Evolutionary conservation across 2,888 invertebrate species (phyloP).

Genomic region (Sturmia bella): DNA sequence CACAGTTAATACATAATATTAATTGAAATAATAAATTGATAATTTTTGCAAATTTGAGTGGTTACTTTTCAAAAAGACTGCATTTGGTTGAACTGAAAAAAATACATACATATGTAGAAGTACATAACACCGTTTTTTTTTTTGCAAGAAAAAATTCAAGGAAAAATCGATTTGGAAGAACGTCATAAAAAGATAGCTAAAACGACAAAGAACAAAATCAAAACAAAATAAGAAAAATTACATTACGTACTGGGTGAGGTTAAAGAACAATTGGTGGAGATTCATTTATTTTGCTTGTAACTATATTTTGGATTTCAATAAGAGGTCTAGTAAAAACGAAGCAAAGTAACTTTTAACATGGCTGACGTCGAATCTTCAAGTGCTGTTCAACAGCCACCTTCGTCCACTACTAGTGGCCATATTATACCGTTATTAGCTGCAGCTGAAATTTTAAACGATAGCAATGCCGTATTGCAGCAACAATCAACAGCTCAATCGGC

Average conservation of each 20-base stretch:
- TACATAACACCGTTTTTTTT: slow-evolving; percentile 32
- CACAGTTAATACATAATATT: slow-evolving; percentile 34
- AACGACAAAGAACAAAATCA: slow-evolving; percentile 22
- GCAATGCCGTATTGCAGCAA: slow-evolving; percentile 74
- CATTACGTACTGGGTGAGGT: slow-evolving; percentile 37
- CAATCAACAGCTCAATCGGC: slow-evolving; percentile 67
- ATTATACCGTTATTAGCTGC: slow-evolving; percentile 79
- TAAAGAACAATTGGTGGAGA: slow-evolving; percentile 43
- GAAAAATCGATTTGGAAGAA: slow-evolving; percentile 65
- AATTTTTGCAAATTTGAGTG: slow-evolving; percentile 31
- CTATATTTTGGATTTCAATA: slow-evolving; percentile 9
- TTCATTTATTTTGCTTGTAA: slow-evolving; percentile 36
- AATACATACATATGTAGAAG: neutral
- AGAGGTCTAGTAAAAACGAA: slow-evolving; percentile 7
- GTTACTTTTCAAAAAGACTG: neutral
- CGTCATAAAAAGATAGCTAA: slow-evolving; percentile 40
- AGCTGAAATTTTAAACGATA: slow-evolving; percentile 74
- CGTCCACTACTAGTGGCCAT: slow-evolving; percentile 77
- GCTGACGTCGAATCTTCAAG: slow-evolving; percentile 83
- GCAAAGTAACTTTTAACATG: slow-evolving; percentile 56
- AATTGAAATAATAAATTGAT: slow-evolving; percentile 26
- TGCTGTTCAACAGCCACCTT: slow-evolving; percentile 81
- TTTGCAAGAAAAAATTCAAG: slow-evolving; percentile 51
- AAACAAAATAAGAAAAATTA: slow-evolving; percentile 39
- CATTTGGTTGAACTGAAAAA: slow-evolving; percentile 22